These are phyloP conservation scores for Erinaceus europaeus DNA, from an alignment of 2,113 vertebrate species.

Conservation along the genomic window DNA sequence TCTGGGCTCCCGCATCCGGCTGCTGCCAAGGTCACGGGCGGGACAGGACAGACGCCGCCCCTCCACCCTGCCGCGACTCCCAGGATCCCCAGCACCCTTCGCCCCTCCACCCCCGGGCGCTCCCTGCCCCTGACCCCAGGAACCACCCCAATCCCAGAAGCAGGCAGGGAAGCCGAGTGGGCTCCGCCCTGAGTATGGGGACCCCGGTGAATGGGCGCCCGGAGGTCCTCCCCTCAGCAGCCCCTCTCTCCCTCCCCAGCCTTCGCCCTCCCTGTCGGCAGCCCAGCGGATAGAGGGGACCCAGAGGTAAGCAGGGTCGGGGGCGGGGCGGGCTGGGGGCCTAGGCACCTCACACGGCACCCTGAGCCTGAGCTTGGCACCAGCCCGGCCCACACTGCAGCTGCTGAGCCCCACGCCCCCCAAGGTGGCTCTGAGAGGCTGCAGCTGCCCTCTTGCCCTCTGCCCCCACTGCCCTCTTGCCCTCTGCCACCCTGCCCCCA, in stretches of 20 bases:
- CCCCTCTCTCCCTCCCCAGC: slow-evolving; percentile 63
- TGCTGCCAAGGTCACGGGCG: slow-evolving; percentile 65
- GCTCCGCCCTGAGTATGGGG: neutral
- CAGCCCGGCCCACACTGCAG: slow-evolving; percentile 58
- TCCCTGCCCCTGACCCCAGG: neutral
- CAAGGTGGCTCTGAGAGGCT: neutral
- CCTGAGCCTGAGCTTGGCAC: slow-evolving; percentile 47
- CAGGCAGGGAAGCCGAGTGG: neutral
- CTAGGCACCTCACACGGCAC: slow-evolving; percentile 27
- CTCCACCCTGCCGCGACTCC: neutral
- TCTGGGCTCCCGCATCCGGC: neutral
- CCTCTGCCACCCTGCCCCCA: neutral
- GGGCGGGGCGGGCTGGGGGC: neutral
- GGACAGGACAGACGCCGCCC: neutral
- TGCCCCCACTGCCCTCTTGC: no score
- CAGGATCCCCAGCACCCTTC: neutral
- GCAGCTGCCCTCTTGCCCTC: neutral
- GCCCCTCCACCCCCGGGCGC: slow-evolving; percentile 14
- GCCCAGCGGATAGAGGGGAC: slow-evolving; percentile 80
- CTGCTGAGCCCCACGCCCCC: slow-evolving; percentile 27
- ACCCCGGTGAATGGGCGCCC: neutral
- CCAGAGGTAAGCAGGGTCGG: slow-evolving; percentile 80
- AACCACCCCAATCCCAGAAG: neutral
- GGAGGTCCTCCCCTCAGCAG: neutral
- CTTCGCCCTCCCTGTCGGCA: slow-evolving; percentile 81